Evolutionary conservation across 2,113 vertebrate species (phyloP).

Genomic region (Polypterus senegalus): DNA sequence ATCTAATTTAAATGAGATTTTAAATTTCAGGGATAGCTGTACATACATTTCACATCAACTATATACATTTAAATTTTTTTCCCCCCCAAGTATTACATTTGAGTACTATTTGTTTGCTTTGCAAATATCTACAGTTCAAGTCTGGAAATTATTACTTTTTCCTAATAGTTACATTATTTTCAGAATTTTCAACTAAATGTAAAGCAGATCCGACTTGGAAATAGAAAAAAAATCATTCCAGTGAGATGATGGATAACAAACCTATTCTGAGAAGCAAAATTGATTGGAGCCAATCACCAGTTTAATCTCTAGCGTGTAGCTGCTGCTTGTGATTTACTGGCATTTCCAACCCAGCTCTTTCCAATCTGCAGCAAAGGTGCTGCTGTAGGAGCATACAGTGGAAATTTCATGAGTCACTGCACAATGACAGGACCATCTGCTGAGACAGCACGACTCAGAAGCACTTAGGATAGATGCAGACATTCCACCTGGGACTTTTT

Average conservation of each 20-base stretch:
- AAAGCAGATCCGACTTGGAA: background rate
- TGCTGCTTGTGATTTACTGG: constrained; percentile 12
- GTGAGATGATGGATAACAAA: constrained; percentile 17
- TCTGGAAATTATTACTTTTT: too few relatives aligned
- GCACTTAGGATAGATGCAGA: constrained; percentile 6
- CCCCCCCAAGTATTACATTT: too few relatives aligned
- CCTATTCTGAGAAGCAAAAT: constrained; percentile 14
- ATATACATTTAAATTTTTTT: too few relatives aligned
- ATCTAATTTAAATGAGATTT: too few relatives aligned
- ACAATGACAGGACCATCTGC: constrained; percentile 27
- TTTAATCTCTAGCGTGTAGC: constrained; percentile 9
- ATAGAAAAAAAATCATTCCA: constrained; percentile 14
- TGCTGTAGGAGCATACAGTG: constrained; percentile 4
- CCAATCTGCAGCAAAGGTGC: constrained; percentile 15
- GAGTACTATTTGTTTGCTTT: too few relatives aligned
- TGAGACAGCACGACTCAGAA: constrained; percentile 14
- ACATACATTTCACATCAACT: too few relatives aligned
- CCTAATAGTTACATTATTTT: background rate
- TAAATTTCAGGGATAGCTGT: too few relatives aligned
- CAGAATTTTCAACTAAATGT: constrained; percentile 9
- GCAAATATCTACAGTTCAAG: too few relatives aligned
- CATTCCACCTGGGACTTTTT: constrained; percentile 13
- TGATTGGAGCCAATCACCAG: constrained; percentile 18
- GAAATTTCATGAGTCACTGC: constrained; percentile 31
- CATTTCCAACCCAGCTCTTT: constrained; percentile 17